Base-by-base conservation (phyloP, 2,113 vertebrate species). In the Platichthys stellatus region DNA sequence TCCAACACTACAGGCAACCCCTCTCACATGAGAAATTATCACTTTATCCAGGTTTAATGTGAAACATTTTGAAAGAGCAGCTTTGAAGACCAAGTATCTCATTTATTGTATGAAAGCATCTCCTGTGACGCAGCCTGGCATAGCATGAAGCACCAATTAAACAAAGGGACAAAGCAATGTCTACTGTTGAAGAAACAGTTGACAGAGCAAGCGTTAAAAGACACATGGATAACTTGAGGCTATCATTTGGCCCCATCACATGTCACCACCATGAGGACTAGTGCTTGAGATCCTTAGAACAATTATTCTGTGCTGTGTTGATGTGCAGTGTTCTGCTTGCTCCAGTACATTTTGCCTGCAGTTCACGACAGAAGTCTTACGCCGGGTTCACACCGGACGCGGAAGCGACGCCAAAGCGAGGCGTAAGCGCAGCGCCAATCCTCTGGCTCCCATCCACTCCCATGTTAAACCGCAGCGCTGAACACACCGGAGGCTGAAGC, bases 301-400 rank as follows among this genome's bases (percentile, higher is more conserved):
- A 80, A 82, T 89, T 76, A 78, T 21, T 40, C 49, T n/a, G 58
- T 38, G 45, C 68, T 17, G 26, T 24, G 63, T 77, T 90, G 89
- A 92, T 61, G 73, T 74, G 62, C 69, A 56, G 63, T 61, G 80
- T 12, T 76, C 51, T 57, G 63, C 43, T 72, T 49, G 76, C 68
- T 78, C 73, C 71, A 67, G 78, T 88, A 74, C 85, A 71, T 28
- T 43, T 70, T 15, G 65, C 84, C 80, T 84, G 57, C 53, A 83
- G 84, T 74, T 84, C 77, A 63, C 61, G 21, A 45, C 49, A 77
- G 60, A 80, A 43, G 69, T 77, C 66, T 80, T 69, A n/a, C n/a
- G n/a, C n/a, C n/a, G n/a, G n/a, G n/a, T n/a, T n/a, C n/a, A n/a
- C n/a, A n/a, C n/a, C n/a, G n/a, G n/a, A n/a, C n/a, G n/a, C n/a